Evolutionary conservation across 2,797 vertebrate species (phyloP), one percentile per base, ranked within the genome.

Genomic region (Sebastes diaconus): DNA sequence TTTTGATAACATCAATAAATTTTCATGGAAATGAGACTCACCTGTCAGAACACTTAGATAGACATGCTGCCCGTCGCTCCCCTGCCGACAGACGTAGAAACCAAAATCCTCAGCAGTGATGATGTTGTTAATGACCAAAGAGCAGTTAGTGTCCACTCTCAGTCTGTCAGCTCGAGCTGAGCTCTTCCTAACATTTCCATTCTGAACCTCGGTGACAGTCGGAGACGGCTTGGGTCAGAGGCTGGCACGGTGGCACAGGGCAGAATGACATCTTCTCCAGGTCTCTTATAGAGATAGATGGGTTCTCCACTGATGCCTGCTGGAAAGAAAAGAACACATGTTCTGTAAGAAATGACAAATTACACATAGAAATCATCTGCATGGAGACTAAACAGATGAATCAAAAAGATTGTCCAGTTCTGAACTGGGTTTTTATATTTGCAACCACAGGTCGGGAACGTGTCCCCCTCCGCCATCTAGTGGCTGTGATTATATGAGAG

Each of bases 41-140:
- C 87, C 22, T 6, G 46, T 82, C 0, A 87, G 32, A 20, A 86
- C 22, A n/a, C 2, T 70, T 6, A 90, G 73, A 25, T 11, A 0
- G 14, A 54, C 0, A 2, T 0, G 0, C 0, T 0, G 0, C 2
- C n/a, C 1, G 29, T 30, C 29, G 0, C 3, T 8, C 10, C 22
- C 12, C 12, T 0, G 10, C 12, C 4, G 4, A 36, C 84, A 88
- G 0, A 0, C 4, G 75, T 79, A 90, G 0, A 0, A 0, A 59
- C 86, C 83, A 1, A 1, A 58, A 25, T 90, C 88, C 2, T 32
- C 63, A 39, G 67, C 64, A n/a, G 32, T 60, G 70, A 85, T 60
- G 70, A 87, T 16, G n/a, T 6, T 4, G 0, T 9, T 54, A 29
- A 90, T 65, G 68, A 57, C 9, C 74, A 90, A 60, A 27, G 68